A percentile compares a stretch with the other conserved stretches of the same genome.
Conservation (phyloP, 2,888 invertebrate species). For the Meandrusa payeni region DNA sequence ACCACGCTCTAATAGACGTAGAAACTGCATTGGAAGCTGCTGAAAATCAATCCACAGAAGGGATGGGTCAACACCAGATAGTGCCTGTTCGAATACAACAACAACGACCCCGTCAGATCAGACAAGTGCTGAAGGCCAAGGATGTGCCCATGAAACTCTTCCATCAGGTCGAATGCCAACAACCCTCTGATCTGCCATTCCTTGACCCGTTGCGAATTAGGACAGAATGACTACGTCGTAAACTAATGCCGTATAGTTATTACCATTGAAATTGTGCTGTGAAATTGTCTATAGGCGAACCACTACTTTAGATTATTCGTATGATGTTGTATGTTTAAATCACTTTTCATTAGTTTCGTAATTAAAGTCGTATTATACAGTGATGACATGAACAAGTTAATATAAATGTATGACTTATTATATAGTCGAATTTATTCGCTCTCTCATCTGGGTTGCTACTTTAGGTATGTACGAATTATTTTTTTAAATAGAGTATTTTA, state of each 20-base stretch:
- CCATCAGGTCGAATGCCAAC: slow-evolving; percentile 55
- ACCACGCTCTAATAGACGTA: slow-evolving; percentile 71
- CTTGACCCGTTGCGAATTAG: slow-evolving; percentile 60
- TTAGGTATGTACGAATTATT: slow-evolving; percentile 6
- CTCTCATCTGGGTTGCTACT: slow-evolving; percentile 10
- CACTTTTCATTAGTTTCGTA: no score
- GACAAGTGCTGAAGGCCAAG: slow-evolving; percentile 42
- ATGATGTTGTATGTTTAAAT: no score
- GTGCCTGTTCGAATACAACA: slow-evolving; percentile 46
- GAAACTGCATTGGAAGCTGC: slow-evolving; percentile 77
- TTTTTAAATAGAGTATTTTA: slow-evolving; percentile 6
- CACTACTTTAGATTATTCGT: background rate
- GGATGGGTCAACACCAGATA: slow-evolving; percentile 45
- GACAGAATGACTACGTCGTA: slow-evolving; percentile 67
- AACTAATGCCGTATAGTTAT: slow-evolving; percentile 56
- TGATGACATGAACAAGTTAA: no score
- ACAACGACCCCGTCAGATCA: slow-evolving; percentile 32
- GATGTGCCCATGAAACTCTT: slow-evolving; percentile 70
- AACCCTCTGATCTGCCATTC: slow-evolving; percentile 55
- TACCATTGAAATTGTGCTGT: slow-evolving; percentile 42
- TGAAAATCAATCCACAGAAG: slow-evolving; percentile 53
- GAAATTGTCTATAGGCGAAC: slow-evolving; percentile 12
- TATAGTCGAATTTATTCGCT: background rate
- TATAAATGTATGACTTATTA: no score
- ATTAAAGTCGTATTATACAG: no score